Evolutionary conservation across 1,140 invertebrate species (phyloP).

Genomic region (Drosophila nasuta): DNA sequence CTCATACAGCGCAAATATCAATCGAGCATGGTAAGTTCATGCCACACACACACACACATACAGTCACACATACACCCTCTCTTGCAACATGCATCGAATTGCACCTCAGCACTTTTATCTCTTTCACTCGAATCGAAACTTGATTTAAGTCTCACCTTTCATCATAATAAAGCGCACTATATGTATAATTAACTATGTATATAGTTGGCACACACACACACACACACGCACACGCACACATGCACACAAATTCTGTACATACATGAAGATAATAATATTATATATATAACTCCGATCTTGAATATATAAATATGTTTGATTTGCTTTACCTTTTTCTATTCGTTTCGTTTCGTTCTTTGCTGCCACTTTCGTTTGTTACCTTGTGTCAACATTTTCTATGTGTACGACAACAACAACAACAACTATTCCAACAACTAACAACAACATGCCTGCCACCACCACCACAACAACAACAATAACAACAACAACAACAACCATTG

Average conservation of each 20-base stretch:
- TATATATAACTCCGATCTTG: background rate
- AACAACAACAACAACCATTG: constrained; percentile 12
- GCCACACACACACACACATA: background rate
- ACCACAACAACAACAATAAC: constrained; percentile 6
- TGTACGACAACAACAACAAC: constrained; percentile 53
- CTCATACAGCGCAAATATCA: constrained; percentile 98
- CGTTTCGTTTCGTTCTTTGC: constrained; percentile 64
- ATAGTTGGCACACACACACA: background rate
- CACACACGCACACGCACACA: too few species aligned
- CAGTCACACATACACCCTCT: background rate
- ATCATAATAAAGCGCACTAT: background rate
- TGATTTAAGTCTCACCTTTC: constrained; percentile 8
- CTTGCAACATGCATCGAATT: constrained; percentile 3
- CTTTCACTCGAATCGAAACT: constrained; percentile 2
- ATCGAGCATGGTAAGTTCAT: constrained; percentile 96
- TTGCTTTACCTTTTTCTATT: constrained; percentile 60
- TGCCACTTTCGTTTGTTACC: constrained; percentile 73
- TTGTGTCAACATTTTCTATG: constrained; percentile 69
- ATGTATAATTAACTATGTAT: constrained; percentile 8
- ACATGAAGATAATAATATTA: background rate
- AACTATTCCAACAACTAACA: constrained; percentile 45
- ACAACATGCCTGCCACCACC: constrained; percentile 21
- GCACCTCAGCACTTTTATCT: constrained; percentile 17
- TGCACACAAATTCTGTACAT: constrained; percentile 2
- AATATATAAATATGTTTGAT: constrained; percentile 57